A percentile compares a stretch with the other conserved stretches of the same genome.
These are phyloP conservation scores for Psilopsiagon aurifrons DNA, from an alignment of 2,113 vertebrate species.

Conservation along the genomic window DNA sequence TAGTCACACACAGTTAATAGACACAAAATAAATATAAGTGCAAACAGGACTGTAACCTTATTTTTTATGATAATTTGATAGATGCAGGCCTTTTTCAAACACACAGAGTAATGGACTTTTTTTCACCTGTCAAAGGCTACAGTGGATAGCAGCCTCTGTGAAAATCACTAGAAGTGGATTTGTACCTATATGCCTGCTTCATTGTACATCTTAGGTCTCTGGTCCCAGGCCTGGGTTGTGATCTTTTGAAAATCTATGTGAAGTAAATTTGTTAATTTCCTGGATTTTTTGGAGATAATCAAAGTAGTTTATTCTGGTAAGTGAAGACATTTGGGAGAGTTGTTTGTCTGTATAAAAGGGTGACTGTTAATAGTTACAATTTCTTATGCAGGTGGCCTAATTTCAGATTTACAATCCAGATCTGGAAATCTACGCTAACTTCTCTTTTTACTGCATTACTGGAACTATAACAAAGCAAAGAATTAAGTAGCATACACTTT, in stretches of 20 bases:
- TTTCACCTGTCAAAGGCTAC: background rate
- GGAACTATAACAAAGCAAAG: background rate
- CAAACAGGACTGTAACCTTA: rapidly evolving
- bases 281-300: background rate
- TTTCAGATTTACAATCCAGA: background rate
- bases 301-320: background rate
- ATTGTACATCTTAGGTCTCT: background rate
- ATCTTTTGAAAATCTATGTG: background rate
- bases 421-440: background rate
- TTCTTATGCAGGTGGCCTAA: background rate
- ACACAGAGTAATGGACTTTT: background rate
- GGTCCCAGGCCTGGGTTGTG: background rate
- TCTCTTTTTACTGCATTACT: background rate
- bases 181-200: background rate
- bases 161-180: background rate
- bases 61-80: background rate
- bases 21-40: background rate
- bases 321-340: background rate
- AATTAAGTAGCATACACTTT: background rate
- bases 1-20: background rate
- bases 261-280: background rate
- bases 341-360: background rate
- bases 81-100: background rate
- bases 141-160: background rate
- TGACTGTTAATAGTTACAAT: background rate